Evolutionary conservation across 1,140 invertebrate species (phyloP), one percentile per base, ranked within the genome.

Genomic region (Atopsyche davidsoni): DNA sequence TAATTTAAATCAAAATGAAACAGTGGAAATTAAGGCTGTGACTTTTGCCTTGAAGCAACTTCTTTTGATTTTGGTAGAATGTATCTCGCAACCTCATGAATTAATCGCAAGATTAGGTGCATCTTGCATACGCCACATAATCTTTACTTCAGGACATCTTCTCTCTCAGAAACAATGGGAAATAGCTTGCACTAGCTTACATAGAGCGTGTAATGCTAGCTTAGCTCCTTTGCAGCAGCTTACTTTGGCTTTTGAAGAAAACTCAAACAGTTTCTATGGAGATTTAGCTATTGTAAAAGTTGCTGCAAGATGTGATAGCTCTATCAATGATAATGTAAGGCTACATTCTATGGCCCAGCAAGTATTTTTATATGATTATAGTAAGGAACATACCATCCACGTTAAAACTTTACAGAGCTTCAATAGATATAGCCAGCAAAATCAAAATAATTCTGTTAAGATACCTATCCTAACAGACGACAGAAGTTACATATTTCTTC

Each of bases 271-370:
- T 58, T 95, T 95, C 66, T 94, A 94, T 69, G 92, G 92, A 1
- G 92, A 95, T 65, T 73, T 88, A 47, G 90, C 90, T 2, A 89
- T 91, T 51, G 90, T 96, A 0, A 94, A 94, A 77, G 90, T 95
- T 2, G 92, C 91, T 2, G 91, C 91, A 0, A 76, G 91, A 21
- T 80, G 85, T 52, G 91, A 95, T 62, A 88, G 85, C 59, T 86
- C 85, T 1, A 70, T 84, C 6, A 81, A 84, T 59, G 89, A 94
- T 62, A 85, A 85, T 59, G 81, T 89, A 22, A 69, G 91, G 57
- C 73, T 95, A 7, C 81, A 86, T 57, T 87, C 92, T 28, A 77
- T 96, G 51, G 87, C 91, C 0, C 84, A 89, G 56, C 92, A 95
- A 81, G 80, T 83, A 11, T 82, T 82, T 51, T 63, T 80, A 21